Evolutionary conservation across 2,113 vertebrate genomes (phyloP), one percentile per base, ranked within the genome.

Genomic region (Micronycteris hirsuta): DNA sequence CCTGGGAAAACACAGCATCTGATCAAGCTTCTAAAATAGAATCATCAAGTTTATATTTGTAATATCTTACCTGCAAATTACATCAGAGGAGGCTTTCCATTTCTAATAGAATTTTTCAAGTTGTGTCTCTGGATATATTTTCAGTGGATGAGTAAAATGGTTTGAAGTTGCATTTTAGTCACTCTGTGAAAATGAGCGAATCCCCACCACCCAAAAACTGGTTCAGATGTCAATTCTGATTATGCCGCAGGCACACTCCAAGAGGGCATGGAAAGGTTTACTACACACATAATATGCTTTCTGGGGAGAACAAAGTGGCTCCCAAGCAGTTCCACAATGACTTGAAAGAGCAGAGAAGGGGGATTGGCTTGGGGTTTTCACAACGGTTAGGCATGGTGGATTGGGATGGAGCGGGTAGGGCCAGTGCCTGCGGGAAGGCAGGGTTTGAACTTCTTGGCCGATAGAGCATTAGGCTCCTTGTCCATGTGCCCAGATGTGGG

Each of bases 21-120:
- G 58, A 93, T 91, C 33, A 90, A 43, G 7, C 22, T 93, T 12
- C 38, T 70, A 94, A 93, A 96, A 96, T 73, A 76, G 90, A 96
- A 19, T 14, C 49, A 33, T 76, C 43, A 7, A 89, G 76, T 94
- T 81, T 86, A 86, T 52, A 77, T 49, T 47, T 56, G 49, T 67
- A 81, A 47, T 87, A 85, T 86, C 41, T 38, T 86, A 11, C 14
- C 41, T 58, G 26, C 93, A 93, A 95, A 68, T 76, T 71, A 49
- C 47, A 58, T 56, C 31, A 71, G 33, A 65, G 11, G 38, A 43
- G 6, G 31, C 20, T n/a, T 63, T 36, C 4, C 77, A 56, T 92
- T 87, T 89, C 81, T 80, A 45, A 85, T 36, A 76, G 24, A 7
- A 81, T 56, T 83, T 95, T 94, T 94, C 47, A 65, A 65, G 16